These are phyloP conservation scores for Sinocyclocheilus anshuiensis DNA, from an alignment of 2,113 vertebrate genomes.

Conservation along the genomic window DNA sequence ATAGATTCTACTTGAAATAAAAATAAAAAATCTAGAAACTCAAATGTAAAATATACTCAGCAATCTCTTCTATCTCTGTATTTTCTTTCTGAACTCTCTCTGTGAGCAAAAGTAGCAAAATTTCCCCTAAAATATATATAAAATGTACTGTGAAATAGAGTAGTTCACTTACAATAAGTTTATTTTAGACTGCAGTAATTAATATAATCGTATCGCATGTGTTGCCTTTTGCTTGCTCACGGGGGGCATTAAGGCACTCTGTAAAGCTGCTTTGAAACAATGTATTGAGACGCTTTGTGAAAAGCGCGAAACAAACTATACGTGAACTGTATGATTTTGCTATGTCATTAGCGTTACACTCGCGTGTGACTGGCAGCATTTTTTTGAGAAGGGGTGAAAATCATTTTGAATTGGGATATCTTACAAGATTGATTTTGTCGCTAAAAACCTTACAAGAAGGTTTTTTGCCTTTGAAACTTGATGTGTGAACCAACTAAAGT, in stretches of 20 bases:
- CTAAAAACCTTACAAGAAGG: slow-evolving; percentile 25
- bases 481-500: slow-evolving; percentile 32
- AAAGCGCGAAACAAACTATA: not conserved
- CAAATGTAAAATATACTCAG: not conserved
- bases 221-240: not conserved
- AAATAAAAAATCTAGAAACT: not conserved
- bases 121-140: not conserved
- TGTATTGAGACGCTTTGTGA: not conserved
- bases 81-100: not conserved
- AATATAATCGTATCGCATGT: not conserved
- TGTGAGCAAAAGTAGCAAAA: not conserved
- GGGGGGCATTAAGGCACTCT: not conserved
- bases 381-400: not conserved
- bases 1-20: not conserved
- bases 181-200: not conserved
- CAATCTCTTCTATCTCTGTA: not conserved
- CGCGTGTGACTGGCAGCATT: not conserved
- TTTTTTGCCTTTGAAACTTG: slow-evolving; percentile 28
- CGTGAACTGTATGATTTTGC: slow-evolving; percentile 7
- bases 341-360: slow-evolving; percentile 14
- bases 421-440: not conserved
- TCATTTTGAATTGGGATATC: slow-evolving; percentile 8
- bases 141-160: not conserved
- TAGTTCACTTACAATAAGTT: not conserved
- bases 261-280: not conserved